Base-by-base conservation (phyloP, 1,140 invertebrate species). In the Drosophila biarmipes region DNA sequence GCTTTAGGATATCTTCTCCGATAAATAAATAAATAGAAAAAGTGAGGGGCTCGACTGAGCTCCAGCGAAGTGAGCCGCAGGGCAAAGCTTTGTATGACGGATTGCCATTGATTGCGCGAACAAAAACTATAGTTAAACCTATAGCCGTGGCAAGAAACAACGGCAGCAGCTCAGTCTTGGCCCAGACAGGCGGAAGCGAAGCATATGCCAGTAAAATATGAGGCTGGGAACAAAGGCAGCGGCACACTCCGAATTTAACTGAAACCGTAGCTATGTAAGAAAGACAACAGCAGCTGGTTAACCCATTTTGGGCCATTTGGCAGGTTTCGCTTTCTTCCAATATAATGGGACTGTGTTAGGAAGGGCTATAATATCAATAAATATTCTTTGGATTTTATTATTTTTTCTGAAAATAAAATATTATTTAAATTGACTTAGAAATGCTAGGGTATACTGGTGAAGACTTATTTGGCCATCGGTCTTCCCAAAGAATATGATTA, bases 201-300 rank as follows among this genome's bases (percentile, higher is more conserved):
- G 29, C 54, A 64, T 75, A 58, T 64, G 64, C 24, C 37, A 54
- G 38, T 56, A 61, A 79, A 80, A 66, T 73, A 63, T 85, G 61
- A 73, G 17, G 57, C 56, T 75, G 68, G 45, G 54, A 72, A 81
- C 72, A 81, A 81, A 76, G 77, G 71, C 71, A 73, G 54, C 67
- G 53, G 64, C 42, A 43, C 76, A 56, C 17, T 17, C 17, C 42
- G 56, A 58, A 27, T 45, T 54, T 38, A 66, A 38, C 14, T 38
- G 49, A 45, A n/a, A 43, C 45, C 46, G 35, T 45, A 73, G 71
- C 43, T 72, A 73, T 68, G 62, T 69, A 55, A 54, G 55, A 85
- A 85, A 56, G 61, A 24, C 45, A 24, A 27, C 56, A 12, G 12
- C 45, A 54, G 59, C 19, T 31, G 45, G 37, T 55, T 66, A 62